Evolutionary conservation across 2,113 vertebrate species (phyloP).

Genomic region (Rhinoderma darwinii): DNA sequence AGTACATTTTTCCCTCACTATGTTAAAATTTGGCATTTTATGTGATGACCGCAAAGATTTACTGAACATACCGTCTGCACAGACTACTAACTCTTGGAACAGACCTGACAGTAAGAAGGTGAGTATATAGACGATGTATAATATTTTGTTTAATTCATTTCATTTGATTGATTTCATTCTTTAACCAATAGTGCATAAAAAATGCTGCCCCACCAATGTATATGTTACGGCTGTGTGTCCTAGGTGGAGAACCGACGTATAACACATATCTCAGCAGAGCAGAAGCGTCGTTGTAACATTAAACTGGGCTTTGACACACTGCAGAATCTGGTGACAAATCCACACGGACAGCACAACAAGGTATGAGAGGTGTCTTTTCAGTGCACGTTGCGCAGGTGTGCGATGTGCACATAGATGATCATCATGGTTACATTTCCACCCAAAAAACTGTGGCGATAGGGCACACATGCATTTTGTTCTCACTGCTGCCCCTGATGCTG

Average conservation of each 20-base stretch:
- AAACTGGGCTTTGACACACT: conserved; percentile 95
- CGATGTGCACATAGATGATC: background rate
- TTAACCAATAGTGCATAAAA: background rate
- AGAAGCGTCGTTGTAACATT: conserved; percentile 98
- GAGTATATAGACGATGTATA: conserved; percentile 41
- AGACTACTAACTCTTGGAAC: conserved; percentile 67
- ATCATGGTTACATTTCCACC: too few relatives aligned
- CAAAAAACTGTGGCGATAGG: too few relatives aligned
- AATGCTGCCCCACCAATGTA: background rate
- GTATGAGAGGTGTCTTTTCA: conserved; percentile 67
- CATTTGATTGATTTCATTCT: too few relatives aligned
- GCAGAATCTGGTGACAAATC: conserved; percentile 88
- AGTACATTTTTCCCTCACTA: background rate
- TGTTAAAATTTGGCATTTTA: conserved; percentile 43
- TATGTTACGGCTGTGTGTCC: background rate
- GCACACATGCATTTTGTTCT: too few relatives aligned
- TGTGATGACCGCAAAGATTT: conserved; percentile 65
- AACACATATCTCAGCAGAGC: conserved; percentile 95
- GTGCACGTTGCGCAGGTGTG: background rate
- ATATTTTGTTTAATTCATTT: background rate
- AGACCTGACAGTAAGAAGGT: conserved; percentile 84
- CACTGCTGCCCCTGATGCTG: too few relatives aligned
- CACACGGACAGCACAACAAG: conserved; percentile 93
- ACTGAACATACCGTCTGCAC: conserved; percentile 52
- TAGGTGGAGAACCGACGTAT: conserved; percentile 87